Percentiles rank a stretch among this genome's conserved stretches.
Conservation (phyloP, 2,113 vertebrate genomes). For the Peromyscus maniculatus region DNA sequence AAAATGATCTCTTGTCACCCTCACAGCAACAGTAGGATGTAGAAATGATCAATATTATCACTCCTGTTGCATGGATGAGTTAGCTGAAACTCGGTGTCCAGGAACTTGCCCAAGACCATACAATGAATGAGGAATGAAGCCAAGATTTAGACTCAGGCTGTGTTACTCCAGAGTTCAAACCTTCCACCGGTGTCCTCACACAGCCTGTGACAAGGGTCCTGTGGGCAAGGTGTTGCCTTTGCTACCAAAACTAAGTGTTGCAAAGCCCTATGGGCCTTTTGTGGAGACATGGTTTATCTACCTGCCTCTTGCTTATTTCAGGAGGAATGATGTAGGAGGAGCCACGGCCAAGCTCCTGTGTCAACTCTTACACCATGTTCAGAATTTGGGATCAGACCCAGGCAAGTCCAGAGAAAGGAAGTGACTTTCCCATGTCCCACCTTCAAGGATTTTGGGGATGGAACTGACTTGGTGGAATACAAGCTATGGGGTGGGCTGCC, state of each 20-base stretch:
- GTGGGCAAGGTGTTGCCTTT: not conserved
- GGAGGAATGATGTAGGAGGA: not conserved
- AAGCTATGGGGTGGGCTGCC: not conserved
- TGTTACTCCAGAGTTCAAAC: not conserved
- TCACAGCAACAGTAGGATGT: not conserved
- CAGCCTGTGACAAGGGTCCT: not conserved
- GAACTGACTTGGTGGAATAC: accelerated
- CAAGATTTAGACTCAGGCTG: not conserved
- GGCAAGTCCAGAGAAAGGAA: not conserved
- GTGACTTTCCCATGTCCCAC: not conserved
- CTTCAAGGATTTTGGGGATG: not conserved
- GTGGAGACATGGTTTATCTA: not conserved
- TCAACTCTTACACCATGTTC: not conserved
- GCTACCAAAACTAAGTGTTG: not conserved
- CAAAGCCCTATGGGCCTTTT: not conserved
- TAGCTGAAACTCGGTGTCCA: not conserved
- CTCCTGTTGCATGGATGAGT: not conserved
- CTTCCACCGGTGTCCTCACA: not conserved
- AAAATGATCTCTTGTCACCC: slow-evolving; percentile 7
- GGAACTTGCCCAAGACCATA: not conserved
- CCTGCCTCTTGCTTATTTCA: not conserved
- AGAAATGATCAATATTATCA: slow-evolving; percentile 5
- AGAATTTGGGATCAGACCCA: not conserved
- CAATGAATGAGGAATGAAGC: not conserved
- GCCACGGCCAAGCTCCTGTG: not conserved